phyloP scores from a whole-genome alignment of 2,113 vertebrate genomes.

The Steatornis caripensis region DNA sequence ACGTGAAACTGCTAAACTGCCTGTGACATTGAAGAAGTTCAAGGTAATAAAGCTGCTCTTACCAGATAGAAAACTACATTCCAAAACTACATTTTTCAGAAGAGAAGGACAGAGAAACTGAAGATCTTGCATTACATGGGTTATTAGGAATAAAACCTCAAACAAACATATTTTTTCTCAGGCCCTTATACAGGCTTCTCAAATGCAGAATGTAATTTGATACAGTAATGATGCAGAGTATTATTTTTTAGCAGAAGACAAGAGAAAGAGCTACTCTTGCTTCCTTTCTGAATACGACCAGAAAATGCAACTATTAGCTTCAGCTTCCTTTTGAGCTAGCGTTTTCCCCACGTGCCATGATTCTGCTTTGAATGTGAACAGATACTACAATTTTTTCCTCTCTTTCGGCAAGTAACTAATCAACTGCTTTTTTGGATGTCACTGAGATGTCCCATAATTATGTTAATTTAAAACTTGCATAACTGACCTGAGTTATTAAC shows the following conservation, averaged over 20 bases:
- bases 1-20: not conserved
- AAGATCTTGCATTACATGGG: not conserved
- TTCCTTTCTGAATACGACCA: not conserved
- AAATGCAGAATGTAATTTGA: not conserved
- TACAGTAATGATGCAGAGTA: not conserved
- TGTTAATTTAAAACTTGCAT: not conserved
- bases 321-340: not conserved
- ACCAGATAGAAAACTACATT: not conserved
- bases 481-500: not conserved
- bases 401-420: not conserved
- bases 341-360: not conserved
- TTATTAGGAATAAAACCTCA: no score
- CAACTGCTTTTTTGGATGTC: not conserved
- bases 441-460: not conserved
- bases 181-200: not conserved
- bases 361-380: not conserved
- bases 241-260: not conserved
- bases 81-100: not conserved
- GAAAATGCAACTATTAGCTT: not conserved
- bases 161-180: not conserved
- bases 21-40: not conserved
- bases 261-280: not conserved
- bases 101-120: not conserved
- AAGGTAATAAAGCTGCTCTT: not conserved
- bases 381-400: not conserved